These are phyloP conservation scores for Drosophila infuscata DNA, from an alignment of 2,888 invertebrate genomes.

Conservation along the genomic window DNA sequence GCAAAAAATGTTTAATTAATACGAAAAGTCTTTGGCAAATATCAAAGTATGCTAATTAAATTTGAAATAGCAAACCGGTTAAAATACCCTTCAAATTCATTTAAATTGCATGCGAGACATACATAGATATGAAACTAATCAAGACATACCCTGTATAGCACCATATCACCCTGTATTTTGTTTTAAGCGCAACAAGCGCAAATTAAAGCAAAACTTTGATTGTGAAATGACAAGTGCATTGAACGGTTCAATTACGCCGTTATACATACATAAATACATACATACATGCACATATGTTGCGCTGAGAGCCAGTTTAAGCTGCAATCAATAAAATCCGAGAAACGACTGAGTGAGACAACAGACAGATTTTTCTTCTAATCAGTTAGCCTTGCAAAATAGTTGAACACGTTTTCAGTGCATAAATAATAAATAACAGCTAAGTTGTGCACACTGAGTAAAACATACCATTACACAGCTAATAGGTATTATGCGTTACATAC, in stretches of 20 bases:
- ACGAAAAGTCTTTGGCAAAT: slow-evolving; percentile 59
- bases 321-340: slow-evolving; percentile 50
- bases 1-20: slow-evolving; percentile 26
- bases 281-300: background rate
- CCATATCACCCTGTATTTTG: slow-evolving; percentile 49
- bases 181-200: background rate
- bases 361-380: slow-evolving; percentile 16
- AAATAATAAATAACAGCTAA: background rate
- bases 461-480: background rate
- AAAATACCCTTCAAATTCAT: slow-evolving; percentile 36
- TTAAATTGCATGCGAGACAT: slow-evolving; percentile 34
- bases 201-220: slow-evolving; percentile 16
- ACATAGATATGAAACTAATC: slow-evolving; percentile 3
- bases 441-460: background rate
- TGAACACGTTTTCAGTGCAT: slow-evolving; percentile 30
- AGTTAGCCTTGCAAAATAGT: slow-evolving; percentile 41
- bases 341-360: background rate
- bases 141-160: background rate
- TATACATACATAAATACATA: slow-evolving; percentile 10
- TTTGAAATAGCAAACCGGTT: slow-evolving; percentile 46
- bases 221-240: slow-evolving; percentile 29
- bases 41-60: slow-evolving; percentile 64
- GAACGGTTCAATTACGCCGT: slow-evolving; percentile 45
- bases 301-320: slow-evolving; percentile 36
- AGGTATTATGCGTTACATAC: background rate